Conservation (phyloP, 2,888 invertebrate species). For the Malthinus flaveolus region DNA sequence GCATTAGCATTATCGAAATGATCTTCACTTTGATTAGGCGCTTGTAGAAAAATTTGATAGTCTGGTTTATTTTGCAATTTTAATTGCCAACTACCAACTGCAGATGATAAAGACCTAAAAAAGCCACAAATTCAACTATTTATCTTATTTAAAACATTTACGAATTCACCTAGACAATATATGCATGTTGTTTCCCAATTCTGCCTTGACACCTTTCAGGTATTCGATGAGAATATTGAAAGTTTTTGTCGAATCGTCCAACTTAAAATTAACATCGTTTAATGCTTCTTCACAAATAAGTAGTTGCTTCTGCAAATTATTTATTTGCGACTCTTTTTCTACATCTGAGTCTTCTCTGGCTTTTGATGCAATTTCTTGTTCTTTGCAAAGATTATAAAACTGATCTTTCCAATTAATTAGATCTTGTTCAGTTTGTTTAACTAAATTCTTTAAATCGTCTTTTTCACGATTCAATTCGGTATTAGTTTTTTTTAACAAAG, state of each 20-base stretch:
- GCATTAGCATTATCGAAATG: neutral
- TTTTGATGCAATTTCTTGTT: neutral
- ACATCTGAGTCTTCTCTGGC: neutral
- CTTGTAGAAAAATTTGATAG: neutral
- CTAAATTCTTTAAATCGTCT: neutral
- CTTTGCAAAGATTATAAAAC: constrained; percentile 10
- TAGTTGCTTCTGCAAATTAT: constrained; percentile 6
- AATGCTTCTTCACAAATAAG: constrained; percentile 8
- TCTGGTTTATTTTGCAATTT: constrained; percentile 1
- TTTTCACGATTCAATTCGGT: neutral
- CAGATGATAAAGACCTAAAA: constrained; percentile 9
- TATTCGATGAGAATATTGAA: neutral
- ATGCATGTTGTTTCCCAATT: neutral
- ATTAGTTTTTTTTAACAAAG: neutral
- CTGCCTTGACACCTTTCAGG: constrained; percentile 3
- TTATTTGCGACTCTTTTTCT: neutral
- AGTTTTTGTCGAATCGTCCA: neutral
- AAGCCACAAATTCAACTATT: too few relatives aligned
- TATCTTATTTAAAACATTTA: too few relatives aligned
- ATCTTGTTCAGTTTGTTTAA: neutral
- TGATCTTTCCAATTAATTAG: constrained; percentile 9
- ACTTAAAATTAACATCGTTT: constrained; percentile 2
- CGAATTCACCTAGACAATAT: neutral
- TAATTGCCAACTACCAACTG: constrained; percentile 8
- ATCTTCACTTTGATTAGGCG: neutral